Evolutionary conservation across 2,888 invertebrate species (phyloP).

Genomic region (Agrotis exclamationis): DNA sequence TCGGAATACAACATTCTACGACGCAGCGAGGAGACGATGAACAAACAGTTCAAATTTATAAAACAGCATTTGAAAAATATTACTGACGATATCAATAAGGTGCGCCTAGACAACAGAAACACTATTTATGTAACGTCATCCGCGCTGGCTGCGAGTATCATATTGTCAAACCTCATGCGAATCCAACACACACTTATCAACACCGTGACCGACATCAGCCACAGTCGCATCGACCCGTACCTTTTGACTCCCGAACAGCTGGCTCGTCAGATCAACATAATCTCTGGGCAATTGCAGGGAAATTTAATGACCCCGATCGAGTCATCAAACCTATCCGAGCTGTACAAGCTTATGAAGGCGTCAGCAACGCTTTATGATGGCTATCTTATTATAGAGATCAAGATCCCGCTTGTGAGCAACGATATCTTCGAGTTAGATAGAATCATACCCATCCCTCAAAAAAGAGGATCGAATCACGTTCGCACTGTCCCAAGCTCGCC

Average conservation of each 20-base stretch:
- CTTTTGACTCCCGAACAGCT: slow-evolving; percentile 11
- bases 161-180: neutral
- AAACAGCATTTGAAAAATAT: neutral
- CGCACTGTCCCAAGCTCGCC: no score
- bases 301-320: slow-evolving; percentile 5
- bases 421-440: slow-evolving; percentile 3
- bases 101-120: neutral
- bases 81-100: neutral
- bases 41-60: neutral
- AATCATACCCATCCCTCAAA: no score
- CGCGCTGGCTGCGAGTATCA: neutral
- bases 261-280: slow-evolving; percentile 2
- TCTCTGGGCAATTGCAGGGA: slow-evolving; percentile 5
- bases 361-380: neutral
- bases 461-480: no score
- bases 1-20: slow-evolving; percentile 5
- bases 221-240: slow-evolving; percentile 1
- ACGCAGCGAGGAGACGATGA: neutral
- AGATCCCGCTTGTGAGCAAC: slow-evolving; percentile 1
- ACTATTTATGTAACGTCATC: neutral
- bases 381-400: slow-evolving; percentile 13
- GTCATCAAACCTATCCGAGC: neutral
- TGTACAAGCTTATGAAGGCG: slow-evolving; percentile 9
- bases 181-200: slow-evolving; percentile 3
- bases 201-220: slow-evolving; percentile 1